These are phyloP conservation scores for Euplexia lucipara DNA, from an alignment of 2,888 invertebrate genomes.

Conservation along the genomic window DNA sequence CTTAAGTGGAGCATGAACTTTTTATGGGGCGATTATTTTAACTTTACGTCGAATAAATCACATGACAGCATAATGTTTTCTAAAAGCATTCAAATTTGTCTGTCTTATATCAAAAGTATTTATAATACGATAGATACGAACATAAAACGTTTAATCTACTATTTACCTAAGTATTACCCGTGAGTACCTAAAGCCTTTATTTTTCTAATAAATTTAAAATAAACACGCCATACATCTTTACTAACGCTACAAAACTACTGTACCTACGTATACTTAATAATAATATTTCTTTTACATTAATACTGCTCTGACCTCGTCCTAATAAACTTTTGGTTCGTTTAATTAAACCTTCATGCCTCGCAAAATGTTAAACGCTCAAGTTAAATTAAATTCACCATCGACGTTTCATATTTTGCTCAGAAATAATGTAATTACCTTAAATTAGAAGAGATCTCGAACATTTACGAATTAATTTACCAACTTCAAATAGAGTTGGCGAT, in stretches of 20 bases:
- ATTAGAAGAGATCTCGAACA: constrained; percentile 57
- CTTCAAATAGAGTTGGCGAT: constrained; percentile 45
- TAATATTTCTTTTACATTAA: constrained; percentile 56
- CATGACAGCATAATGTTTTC: constrained; percentile 17
- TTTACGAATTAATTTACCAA: constrained; percentile 60
- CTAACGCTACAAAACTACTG: constrained; percentile 4
- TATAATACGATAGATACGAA: not conserved
- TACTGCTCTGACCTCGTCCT: constrained; percentile 66
- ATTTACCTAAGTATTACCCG: not conserved
- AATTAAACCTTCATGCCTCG: constrained; percentile 76
- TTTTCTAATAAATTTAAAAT: not conserved
- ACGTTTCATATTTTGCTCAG: constrained; percentile 66
- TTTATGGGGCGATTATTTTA: constrained; percentile 37
- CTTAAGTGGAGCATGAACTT: constrained; percentile 28
- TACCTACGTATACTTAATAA: constrained; percentile 4
- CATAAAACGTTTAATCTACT: not conserved
- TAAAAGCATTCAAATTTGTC: not conserved
- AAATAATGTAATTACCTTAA: constrained; percentile 62
- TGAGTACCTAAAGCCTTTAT: not conserved
- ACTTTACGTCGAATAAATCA: constrained; percentile 32
- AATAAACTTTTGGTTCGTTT: constrained; percentile 75
- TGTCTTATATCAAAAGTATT: not conserved
- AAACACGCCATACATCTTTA: not conserved
- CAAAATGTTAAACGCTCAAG: constrained; percentile 69
- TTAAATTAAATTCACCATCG: constrained; percentile 71